Conservation (phyloP, 2,113 vertebrate species). For the Equus quagga region DNA sequence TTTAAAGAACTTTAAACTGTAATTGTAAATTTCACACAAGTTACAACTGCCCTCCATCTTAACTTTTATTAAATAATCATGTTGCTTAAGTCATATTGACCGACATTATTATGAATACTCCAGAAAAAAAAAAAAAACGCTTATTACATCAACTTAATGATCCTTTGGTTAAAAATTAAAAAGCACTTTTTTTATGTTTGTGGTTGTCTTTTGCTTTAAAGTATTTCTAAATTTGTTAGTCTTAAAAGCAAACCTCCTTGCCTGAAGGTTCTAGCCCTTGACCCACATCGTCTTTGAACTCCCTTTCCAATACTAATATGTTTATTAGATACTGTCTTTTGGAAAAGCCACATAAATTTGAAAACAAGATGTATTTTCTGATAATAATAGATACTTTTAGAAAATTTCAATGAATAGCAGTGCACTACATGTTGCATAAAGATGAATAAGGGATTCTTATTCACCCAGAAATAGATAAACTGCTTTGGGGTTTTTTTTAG, state of each 20-base stretch:
- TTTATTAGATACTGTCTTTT: slow-evolving; percentile 17
- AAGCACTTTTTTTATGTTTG: slow-evolving; percentile 51
- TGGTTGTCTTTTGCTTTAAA: slow-evolving; percentile 51
- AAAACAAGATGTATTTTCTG: not conserved
- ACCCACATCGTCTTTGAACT: not conserved
- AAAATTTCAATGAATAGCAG: not conserved
- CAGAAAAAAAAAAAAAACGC: not conserved
- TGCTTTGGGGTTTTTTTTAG: not conserved
- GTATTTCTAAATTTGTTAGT: slow-evolving; percentile 26
- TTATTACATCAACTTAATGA: slow-evolving; percentile 50
- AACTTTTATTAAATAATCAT: slow-evolving; percentile 48
- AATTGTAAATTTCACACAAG: slow-evolving; percentile 49
- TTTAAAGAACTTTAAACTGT: slow-evolving; percentile 64
- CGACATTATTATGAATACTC: slow-evolving; percentile 18
- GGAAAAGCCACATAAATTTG: not conserved
- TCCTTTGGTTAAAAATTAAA: slow-evolving; percentile 69
- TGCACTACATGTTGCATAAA: not conserved
- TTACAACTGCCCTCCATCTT: slow-evolving; percentile 20
- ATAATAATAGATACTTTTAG: not conserved
- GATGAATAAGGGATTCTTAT: not conserved
- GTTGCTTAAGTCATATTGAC: slow-evolving; percentile 7
- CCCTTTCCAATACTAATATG: not conserved
- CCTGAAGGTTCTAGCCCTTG: not conserved
- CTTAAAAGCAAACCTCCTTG: not conserved
- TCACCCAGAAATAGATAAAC: not conserved